Conservation (phyloP, 2,797 vertebrate species). For the Microcaecilia unicolor region DNA sequence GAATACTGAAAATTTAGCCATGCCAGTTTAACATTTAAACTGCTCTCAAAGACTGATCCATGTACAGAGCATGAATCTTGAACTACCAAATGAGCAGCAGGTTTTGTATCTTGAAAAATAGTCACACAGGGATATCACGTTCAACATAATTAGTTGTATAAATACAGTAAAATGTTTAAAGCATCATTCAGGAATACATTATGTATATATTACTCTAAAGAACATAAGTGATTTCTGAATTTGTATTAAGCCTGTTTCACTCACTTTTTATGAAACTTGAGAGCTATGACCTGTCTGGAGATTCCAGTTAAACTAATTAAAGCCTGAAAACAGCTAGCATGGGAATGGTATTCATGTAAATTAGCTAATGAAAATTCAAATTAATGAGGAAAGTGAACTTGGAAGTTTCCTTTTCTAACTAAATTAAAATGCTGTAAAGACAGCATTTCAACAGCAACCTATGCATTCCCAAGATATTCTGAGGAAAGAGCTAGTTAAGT, state of each 20-base stretch:
- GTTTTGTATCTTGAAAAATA: conserved; percentile 10
- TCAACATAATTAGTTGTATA: conserved; percentile 18
- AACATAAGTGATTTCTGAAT: conserved; percentile 42
- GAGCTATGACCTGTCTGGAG: conserved; percentile 46
- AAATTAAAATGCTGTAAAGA: background rate
- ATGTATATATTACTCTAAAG: conserved; percentile 41
- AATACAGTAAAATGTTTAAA: conserved; percentile 23
- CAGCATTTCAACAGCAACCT: no score
- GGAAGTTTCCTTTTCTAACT: conserved; percentile 3
- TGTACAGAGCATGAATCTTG: no score
- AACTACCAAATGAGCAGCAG: background rate
- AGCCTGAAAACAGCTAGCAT: conserved; percentile 26
- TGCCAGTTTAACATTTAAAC: no score
- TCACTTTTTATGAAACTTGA: conserved; percentile 51
- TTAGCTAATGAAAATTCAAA: conserved; percentile 32
- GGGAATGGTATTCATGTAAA: conserved; percentile 26
- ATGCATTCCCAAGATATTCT: no score
- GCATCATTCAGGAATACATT: conserved; percentile 38
- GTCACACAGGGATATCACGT: conserved; percentile 8
- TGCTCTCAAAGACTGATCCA: no score
- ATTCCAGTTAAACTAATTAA: conserved; percentile 46
- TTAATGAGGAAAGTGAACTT: conserved; percentile 30
- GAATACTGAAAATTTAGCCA: no score
- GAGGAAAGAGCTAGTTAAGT: no score
- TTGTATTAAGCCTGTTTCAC: conserved; percentile 34